These are phyloP conservation scores for Apamea monoglypha DNA, from an alignment of 2,888 invertebrate genomes.

Conservation along the genomic window DNA sequence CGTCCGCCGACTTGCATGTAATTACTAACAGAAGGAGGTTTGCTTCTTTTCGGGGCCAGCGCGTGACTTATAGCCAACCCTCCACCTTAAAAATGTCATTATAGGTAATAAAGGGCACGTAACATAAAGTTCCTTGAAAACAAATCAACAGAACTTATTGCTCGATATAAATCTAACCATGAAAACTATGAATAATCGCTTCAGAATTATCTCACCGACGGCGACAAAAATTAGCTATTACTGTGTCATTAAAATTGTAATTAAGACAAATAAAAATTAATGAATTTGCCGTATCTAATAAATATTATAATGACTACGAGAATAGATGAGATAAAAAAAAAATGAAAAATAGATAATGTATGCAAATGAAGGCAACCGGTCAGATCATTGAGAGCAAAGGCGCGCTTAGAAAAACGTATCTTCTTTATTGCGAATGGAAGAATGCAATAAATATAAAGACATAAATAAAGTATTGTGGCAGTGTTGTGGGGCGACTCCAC, in stretches of 20 bases:
- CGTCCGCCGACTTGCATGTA: slow-evolving; percentile 83
- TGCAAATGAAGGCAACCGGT: slow-evolving; percentile 68
- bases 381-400: slow-evolving; percentile 62
- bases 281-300: slow-evolving; percentile 59
- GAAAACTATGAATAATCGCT: slow-evolving; percentile 54
- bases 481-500: slow-evolving; percentile 75
- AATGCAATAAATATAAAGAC: slow-evolving; percentile 66
- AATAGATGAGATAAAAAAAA: slow-evolving; percentile 58
- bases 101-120: slow-evolving; percentile 82
- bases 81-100: slow-evolving; percentile 77
- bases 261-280: slow-evolving; percentile 60
- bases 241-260: slow-evolving; percentile 59
- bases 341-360: slow-evolving; percentile 65
- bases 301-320: slow-evolving; percentile 55
- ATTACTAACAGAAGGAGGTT: slow-evolving; percentile 85
- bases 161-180: slow-evolving; percentile 56
- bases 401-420: slow-evolving; percentile 59
- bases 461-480: slow-evolving; percentile 63
- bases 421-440: slow-evolving; percentile 61
- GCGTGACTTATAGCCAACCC: slow-evolving; percentile 82
- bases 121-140: slow-evolving; percentile 74
- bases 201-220: slow-evolving; percentile 46
- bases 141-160: slow-evolving; percentile 71
- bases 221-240: slow-evolving; percentile 52
- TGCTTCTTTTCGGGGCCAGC: slow-evolving; percentile 82